These are phyloP conservation scores for Felis catus DNA, from an alignment of 2,113 vertebrate species.

Conservation along the genomic window F.catus_Fca126_mat1.0 CM031416.1:26578501-26579000, in stretches of 20 bases:
- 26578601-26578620: background rate
- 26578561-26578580: background rate
- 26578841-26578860: background rate
- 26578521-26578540: background rate
- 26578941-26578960: background rate
- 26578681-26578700: background rate
- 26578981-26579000: background rate
- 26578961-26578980: background rate
- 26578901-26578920: background rate
- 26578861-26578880: background rate
- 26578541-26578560: background rate
- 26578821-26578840: rapidly evolving
- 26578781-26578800: background rate
- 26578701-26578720: background rate
- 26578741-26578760: background rate
- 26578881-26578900: background rate
- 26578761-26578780: background rate
- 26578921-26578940: background rate
- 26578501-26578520: background rate
- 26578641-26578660: background rate
- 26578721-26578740: background rate
- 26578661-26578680: background rate
- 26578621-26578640: background rate
- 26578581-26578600: background rate
- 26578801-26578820: background rate